Percentiles rank a stretch among this genome's conserved stretches.
phyloP scores from a whole-genome alignment of 2,888 invertebrate genomes.

The Agonopterix subpropinquella region DNA sequence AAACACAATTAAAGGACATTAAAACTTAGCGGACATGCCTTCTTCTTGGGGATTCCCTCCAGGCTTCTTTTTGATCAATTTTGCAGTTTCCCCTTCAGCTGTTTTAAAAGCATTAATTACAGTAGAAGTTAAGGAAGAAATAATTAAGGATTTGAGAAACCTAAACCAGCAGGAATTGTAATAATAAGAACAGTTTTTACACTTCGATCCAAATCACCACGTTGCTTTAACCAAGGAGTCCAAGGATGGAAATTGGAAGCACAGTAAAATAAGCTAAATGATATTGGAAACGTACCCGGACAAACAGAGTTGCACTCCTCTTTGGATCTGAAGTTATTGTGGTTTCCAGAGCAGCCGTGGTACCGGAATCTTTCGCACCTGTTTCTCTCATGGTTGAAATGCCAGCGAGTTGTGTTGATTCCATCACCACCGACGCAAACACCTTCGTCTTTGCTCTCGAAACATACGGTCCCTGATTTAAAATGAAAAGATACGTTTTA shows the following conservation, averaged over 20 bases:
- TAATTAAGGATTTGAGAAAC: background rate
- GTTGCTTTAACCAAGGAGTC: background rate
- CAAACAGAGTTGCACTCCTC: constrained; percentile 87
- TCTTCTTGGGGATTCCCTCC: constrained; percentile 23
- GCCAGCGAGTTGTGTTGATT: constrained; percentile 76
- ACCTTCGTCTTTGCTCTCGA: constrained; percentile 81
- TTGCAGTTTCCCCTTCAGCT: constrained; percentile 40
- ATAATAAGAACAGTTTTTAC: background rate
- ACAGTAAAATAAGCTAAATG: background rate
- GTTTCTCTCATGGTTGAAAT: constrained; percentile 86
- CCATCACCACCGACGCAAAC: constrained; percentile 62
- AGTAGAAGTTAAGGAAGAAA: background rate
- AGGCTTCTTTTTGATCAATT: constrained; percentile 31
- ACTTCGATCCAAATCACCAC: background rate
- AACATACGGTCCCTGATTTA: constrained; percentile 83
- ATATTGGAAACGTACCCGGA: constrained; percentile 75
- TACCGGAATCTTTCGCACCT: constrained; percentile 83
- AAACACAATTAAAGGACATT: background rate
- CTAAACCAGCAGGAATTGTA: background rate
- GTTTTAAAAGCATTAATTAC: constrained; percentile 33
- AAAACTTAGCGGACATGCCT: constrained; percentile 42
- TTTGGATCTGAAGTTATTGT: constrained; percentile 89
- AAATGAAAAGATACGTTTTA: no score
- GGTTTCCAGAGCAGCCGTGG: constrained; percentile 86
- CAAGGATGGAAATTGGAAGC: background rate